Conservation (phyloP, 1,140 invertebrate genomes). For the Philopotamus ludificatus region DNA sequence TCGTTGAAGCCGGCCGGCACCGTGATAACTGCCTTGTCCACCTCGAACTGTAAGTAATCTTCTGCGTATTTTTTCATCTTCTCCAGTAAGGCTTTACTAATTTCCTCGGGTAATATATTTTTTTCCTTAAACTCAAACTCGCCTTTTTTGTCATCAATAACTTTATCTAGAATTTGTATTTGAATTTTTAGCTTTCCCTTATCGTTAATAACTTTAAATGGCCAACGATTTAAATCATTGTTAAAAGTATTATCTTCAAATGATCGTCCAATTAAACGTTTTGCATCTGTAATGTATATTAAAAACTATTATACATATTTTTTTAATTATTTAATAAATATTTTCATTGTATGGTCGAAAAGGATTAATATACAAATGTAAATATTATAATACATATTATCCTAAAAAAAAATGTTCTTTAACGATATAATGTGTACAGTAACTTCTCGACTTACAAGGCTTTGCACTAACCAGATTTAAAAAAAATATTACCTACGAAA, state of each 20-base stretch:
- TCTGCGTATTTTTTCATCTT: slow-evolving; percentile 65
- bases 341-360: too few species aligned
- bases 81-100: slow-evolving; percentile 63
- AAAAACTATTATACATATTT: too few species aligned
- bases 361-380: too few species aligned
- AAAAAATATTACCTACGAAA: too few species aligned
- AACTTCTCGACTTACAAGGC: too few species aligned
- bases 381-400: too few species aligned
- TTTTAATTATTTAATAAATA: too few species aligned
- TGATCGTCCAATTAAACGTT: slow-evolving; percentile 65
- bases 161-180: too few species aligned
- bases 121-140: slow-evolving; percentile 68
- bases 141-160: slow-evolving; percentile 67
- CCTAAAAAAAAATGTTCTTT: too few species aligned
- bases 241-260: slow-evolving; percentile 71
- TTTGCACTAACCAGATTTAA: too few species aligned
- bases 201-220: slow-evolving; percentile 67
- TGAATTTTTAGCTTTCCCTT: slow-evolving; percentile 61
- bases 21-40: slow-evolving; percentile 64
- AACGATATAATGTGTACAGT: too few species aligned
- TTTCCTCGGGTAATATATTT: slow-evolving; percentile 71
- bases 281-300: slow-evolving; percentile 56
- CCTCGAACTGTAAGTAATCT: slow-evolving; percentile 57
- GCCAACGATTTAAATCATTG: slow-evolving; percentile 74
- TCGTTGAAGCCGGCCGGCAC: slow-evolving; percentile 59